Evolutionary conservation across 2,888 invertebrate species (phyloP).

Genomic region (Steinernema carpocapsae): DNA sequence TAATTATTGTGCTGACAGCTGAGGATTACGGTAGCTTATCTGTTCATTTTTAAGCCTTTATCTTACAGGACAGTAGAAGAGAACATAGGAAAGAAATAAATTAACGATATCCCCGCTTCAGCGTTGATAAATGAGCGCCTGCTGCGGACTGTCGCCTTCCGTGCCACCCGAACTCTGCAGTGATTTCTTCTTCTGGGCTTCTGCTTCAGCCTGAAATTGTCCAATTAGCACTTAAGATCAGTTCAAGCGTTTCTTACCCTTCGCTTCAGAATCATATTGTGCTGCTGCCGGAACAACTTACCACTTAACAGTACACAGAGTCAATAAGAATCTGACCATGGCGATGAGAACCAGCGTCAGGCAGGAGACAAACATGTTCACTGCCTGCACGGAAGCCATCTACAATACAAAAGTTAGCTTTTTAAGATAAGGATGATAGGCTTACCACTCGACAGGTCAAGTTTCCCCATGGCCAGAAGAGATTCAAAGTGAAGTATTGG

Average conservation of each 20-base stretch:
- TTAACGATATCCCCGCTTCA: constrained; percentile 8
- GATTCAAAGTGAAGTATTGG: constrained; percentile 61
- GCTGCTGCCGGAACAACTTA: constrained; percentile 19
- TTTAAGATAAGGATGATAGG: constrained; percentile 29
- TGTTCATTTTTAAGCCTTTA: too few species aligned
- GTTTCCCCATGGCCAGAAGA: constrained; percentile 67
- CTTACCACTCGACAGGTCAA: constrained; percentile 62
- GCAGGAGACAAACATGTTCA: constrained; percentile 68
- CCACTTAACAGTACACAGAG: constrained; percentile 66
- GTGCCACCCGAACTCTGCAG: neutral
- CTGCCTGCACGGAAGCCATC: constrained; percentile 66
- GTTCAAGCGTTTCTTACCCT: neutral
- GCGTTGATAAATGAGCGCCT: constrained; percentile 16
- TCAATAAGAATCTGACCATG: constrained; percentile 65
- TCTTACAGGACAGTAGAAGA: neutral
- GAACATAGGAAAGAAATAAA: constrained; percentile 31
- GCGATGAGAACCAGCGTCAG: constrained; percentile 67
- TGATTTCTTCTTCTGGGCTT: constrained; percentile 4
- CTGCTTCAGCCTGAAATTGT: neutral
- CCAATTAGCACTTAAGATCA: neutral
- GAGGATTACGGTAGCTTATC: too few species aligned
- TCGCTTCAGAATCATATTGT: constrained; percentile 4
- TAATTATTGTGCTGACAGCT: too few species aligned
- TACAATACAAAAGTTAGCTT: constrained; percentile 42
- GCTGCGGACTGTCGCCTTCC: constrained; percentile 11